These are phyloP conservation scores for Molossus molossus DNA, from an alignment of 2,797 vertebrate species.

Conservation along the genomic window DNA sequence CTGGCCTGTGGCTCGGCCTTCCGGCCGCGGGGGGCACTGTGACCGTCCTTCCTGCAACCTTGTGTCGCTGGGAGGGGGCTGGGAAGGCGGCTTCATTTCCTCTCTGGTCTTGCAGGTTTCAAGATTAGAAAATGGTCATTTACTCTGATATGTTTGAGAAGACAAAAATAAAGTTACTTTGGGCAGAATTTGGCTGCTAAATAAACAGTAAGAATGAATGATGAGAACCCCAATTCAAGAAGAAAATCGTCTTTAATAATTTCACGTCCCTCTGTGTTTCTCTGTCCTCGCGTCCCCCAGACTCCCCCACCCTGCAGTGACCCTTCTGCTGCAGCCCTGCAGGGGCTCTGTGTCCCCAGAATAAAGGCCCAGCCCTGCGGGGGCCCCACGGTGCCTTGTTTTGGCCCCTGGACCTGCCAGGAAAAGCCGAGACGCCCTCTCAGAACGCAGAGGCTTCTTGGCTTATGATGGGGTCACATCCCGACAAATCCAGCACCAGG, in stretches of 20 bases:
- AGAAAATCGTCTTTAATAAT: accelerated
- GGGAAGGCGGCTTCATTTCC: not conserved
- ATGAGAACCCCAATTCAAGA: not conserved
- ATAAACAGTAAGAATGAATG: accelerated
- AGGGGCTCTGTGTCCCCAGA: too few relatives aligned
- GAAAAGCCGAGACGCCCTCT: not conserved
- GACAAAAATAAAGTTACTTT: constrained; percentile 85
- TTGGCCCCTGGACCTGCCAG: accelerated
- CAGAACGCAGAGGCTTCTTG: not conserved
- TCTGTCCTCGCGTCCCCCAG: too few relatives aligned
- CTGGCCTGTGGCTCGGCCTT: accelerated
- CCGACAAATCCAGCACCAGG: accelerated
- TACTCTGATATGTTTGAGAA: constrained; percentile 49
- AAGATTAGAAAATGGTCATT: constrained; percentile 84
- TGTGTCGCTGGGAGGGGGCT: not conserved
- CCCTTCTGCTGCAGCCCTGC: not conserved
- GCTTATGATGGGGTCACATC: not conserved
- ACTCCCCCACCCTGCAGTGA: accelerated
- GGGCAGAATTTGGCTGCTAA: constrained; percentile 45
- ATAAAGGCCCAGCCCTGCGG: not conserved
- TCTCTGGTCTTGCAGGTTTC: constrained; percentile 89
- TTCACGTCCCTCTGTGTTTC: too few relatives aligned
- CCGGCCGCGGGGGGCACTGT: not conserved
- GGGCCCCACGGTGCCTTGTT: not conserved
- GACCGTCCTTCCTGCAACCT: not conserved